Percentiles rank a stretch among this genome's conserved stretches.
Conservation (phyloP, 2,888 invertebrate species). For the Chymomyza fuscimana region DNA sequence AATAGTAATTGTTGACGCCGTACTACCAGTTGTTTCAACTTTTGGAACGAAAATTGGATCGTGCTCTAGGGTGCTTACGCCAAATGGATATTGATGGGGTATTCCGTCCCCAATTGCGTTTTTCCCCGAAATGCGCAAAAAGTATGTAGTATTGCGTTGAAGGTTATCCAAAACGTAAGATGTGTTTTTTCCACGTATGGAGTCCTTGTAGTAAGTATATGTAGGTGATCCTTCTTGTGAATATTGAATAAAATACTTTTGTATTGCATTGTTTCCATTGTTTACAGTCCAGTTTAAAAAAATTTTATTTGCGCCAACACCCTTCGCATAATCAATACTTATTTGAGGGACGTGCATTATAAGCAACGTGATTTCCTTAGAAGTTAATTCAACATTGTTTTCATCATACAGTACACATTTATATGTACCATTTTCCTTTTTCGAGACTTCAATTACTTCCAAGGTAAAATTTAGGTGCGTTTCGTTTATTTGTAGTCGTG, state of each 20-base stretch:
- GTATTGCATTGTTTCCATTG: slow-evolving; percentile 86
- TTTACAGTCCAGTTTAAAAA: slow-evolving; percentile 91
- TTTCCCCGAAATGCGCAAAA: slow-evolving; percentile 84
- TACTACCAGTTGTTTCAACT: slow-evolving; percentile 86
- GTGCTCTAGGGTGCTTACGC: slow-evolving; percentile 84
- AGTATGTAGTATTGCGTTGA: slow-evolving; percentile 84
- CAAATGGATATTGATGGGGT: slow-evolving; percentile 81
- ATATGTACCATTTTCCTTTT: slow-evolving; percentile 88
- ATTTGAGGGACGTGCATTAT: slow-evolving; percentile 87
- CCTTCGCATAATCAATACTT: slow-evolving; percentile 86
- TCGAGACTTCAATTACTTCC: slow-evolving; percentile 82
- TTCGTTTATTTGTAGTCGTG: slow-evolving; percentile 80
- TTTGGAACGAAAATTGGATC: slow-evolving; percentile 90
- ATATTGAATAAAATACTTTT: slow-evolving; percentile 82
- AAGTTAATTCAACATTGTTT: slow-evolving; percentile 75
- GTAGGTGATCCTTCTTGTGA: slow-evolving; percentile 81
- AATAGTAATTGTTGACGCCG: slow-evolving; percentile 87
- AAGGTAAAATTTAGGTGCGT: slow-evolving; percentile 83
- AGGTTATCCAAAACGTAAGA: slow-evolving; percentile 86
- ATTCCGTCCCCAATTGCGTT: slow-evolving; percentile 84
- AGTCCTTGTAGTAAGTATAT: slow-evolving; percentile 83
- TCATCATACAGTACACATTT: slow-evolving; percentile 80
- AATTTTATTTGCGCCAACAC: slow-evolving; percentile 87
- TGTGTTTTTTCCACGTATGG: slow-evolving; percentile 84
- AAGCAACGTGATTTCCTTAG: slow-evolving; percentile 81